phyloP scores from a whole-genome alignment of 2,888 invertebrate species.

The Oxytorus armatus region DNA sequence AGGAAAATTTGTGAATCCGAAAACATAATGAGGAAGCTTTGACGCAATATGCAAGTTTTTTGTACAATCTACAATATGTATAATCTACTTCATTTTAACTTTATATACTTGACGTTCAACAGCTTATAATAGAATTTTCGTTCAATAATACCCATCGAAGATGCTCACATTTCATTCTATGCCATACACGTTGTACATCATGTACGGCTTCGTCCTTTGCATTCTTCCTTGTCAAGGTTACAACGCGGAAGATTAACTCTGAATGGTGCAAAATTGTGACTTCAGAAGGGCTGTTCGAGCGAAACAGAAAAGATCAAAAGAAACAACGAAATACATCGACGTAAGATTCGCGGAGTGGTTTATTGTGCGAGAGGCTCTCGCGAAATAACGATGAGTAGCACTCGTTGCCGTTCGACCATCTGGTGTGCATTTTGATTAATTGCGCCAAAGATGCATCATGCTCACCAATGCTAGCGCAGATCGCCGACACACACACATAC shows the following conservation, averaged over 20 bases:
- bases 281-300: slow-evolving; percentile 42
- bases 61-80: too few relatives aligned
- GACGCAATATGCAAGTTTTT: too few relatives aligned
- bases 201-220: slow-evolving; percentile 44
- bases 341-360: slow-evolving; percentile 56
- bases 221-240: slow-evolving; percentile 61
- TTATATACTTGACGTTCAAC: background rate
- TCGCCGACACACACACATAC: too few relatives aligned
- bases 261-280: slow-evolving; percentile 63
- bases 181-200: background rate
- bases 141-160: slow-evolving; percentile 38
- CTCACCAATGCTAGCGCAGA: slow-evolving; percentile 65
- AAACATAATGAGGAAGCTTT: too few relatives aligned
- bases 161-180: slow-evolving; percentile 29
- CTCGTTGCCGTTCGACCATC: slow-evolving; percentile 73
- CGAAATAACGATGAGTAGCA: slow-evolving; percentile 59
- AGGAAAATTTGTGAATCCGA: too few relatives aligned
- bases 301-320: slow-evolving; percentile 19
- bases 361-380: slow-evolving; percentile 58
- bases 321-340: slow-evolving; percentile 12
- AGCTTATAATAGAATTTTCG: slow-evolving; percentile 44
- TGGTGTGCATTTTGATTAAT: slow-evolving; percentile 77
- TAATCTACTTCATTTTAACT: background rate
- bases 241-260: slow-evolving; percentile 59
- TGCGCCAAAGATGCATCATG: slow-evolving; percentile 68